These are phyloP conservation scores for Cichlasoma orientale DNA, from an alignment of 2,797 vertebrate species.

Conservation along the genomic window DNA sequence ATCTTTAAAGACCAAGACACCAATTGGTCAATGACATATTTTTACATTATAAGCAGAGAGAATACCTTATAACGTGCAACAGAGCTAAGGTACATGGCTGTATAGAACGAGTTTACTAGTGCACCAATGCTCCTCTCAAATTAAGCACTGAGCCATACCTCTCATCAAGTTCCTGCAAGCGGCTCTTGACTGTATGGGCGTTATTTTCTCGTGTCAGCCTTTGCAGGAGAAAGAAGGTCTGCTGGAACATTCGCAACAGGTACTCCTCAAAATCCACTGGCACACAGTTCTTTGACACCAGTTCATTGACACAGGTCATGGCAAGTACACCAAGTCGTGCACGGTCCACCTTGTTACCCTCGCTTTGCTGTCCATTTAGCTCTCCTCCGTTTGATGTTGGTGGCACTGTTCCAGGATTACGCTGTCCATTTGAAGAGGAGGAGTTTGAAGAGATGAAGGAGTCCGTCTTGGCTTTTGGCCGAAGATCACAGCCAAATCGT, in stretches of 20 bases:
- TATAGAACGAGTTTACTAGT: background rate
- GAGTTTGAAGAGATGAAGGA: constrained; percentile 71
- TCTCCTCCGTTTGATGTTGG: constrained; percentile 77
- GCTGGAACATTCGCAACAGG: constrained; percentile 97
- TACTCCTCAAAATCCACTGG: constrained; percentile 98
- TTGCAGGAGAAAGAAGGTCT: constrained; percentile 98
- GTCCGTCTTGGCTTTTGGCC: constrained; percentile 74
- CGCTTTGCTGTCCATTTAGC: constrained; percentile 58
- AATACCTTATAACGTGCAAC: background rate
- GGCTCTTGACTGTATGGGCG: constrained; percentile 90
- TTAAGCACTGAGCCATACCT: constrained; percentile 80
- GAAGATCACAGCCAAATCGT: constrained; percentile 93
- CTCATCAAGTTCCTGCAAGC: constrained; percentile 96
- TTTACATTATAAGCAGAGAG: background rate
- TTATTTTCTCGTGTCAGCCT: constrained; percentile 92
- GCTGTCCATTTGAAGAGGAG: constrained; percentile 72
- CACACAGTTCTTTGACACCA: constrained; percentile 99
- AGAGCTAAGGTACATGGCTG: background rate
- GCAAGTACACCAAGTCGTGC: constrained; percentile 92
- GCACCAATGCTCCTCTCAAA: background rate
- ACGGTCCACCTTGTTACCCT: constrained; percentile 81
- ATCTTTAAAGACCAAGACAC: background rate
- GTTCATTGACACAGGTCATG: constrained; percentile 98
- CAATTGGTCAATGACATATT: background rate
- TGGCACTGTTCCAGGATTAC: constrained; percentile 49